These are phyloP conservation scores for Phalacrocorax brasilianus DNA, from an alignment of 2,113 vertebrate species.

Conservation along the genomic window DNA sequence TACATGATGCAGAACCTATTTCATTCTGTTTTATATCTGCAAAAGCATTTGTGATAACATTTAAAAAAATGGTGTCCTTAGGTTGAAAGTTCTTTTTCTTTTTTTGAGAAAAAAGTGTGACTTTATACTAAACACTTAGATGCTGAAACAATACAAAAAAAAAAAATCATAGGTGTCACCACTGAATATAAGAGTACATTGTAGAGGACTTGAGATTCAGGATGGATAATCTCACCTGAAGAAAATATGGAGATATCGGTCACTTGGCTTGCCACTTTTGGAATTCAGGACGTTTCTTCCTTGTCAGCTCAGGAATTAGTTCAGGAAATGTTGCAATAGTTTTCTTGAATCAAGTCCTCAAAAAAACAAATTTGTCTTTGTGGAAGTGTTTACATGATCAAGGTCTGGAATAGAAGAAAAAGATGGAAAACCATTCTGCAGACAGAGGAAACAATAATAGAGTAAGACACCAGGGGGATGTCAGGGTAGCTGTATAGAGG, in stretches of 20 bases:
- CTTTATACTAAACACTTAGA: background rate
- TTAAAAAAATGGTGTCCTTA: background rate
- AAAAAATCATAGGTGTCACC: background rate
- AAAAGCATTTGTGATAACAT: background rate
- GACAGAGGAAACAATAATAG: background rate
- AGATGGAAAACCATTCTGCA: background rate
- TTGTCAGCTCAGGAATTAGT: background rate
- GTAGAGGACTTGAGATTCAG: background rate
- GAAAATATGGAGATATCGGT: background rate
- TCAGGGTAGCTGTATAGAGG: background rate
- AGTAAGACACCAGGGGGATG: background rate
- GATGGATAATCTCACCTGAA: background rate
- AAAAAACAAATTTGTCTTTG: background rate
- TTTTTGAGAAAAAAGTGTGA: background rate
- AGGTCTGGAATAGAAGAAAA: background rate
- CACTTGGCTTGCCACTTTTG: background rate
- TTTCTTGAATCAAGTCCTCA: background rate
- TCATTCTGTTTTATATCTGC: background rate
- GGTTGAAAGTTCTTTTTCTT: background rate
- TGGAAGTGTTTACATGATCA: background rate
- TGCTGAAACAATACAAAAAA: background rate
- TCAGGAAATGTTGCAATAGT: background rate
- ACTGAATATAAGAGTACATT: background rate
- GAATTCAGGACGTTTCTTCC: background rate
- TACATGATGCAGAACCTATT: background rate